Base-by-base conservation (phyloP, 2,888 invertebrate species). In the Lithodes maja region DNA sequence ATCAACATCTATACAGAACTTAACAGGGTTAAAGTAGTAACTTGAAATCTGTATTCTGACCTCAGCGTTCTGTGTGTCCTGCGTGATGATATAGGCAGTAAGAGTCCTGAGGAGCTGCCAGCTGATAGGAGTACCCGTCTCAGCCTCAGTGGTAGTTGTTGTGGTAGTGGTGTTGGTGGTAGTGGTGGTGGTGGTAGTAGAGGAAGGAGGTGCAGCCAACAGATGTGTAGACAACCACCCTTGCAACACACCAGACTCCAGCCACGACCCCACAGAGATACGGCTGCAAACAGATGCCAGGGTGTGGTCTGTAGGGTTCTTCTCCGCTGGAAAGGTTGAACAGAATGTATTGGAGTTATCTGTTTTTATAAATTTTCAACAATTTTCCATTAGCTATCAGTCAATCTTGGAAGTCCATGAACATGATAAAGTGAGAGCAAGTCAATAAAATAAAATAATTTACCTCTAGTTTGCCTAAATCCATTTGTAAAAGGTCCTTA, bases 301-400 rank as follows among this genome's bases (percentile, higher is more conserved):
- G 7, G 95, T 95, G 84, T 95, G 95, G 93, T 95, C 95, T n/a
- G 95, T 95, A 82, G 95, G 95, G 86, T 95, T 94, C 92, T 96
- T 96, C 90, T 96, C 95, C 5, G 91, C 91, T 83, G 79, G 15
- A 77, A 33, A 33, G 33, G 33, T 33, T 33, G 33, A 33, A 33
- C 33, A 33, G 33, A 33, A 33, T 33, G 33, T 33, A 33, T 33
- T 33, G 33, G 33, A 33, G 33, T 33, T 33, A 33, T 33, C 33
- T 33, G 33, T 33, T 33, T 33, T 33, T 33, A 33, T 33, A 33
- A 33, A 33, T 33, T 33, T 33, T 33, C 33, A 33, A 33, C 33
- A 33, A 33, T 33, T 33, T 33, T 33, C 33, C 33, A 33, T 33
- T 33, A 33, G 33, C 33, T 33, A 33, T 33, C 33, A 33, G 33